Conservation (phyloP, 30 jellyfish, hydroid and myxozoan genomes). For the Chironex yamaguchii region DNA sequence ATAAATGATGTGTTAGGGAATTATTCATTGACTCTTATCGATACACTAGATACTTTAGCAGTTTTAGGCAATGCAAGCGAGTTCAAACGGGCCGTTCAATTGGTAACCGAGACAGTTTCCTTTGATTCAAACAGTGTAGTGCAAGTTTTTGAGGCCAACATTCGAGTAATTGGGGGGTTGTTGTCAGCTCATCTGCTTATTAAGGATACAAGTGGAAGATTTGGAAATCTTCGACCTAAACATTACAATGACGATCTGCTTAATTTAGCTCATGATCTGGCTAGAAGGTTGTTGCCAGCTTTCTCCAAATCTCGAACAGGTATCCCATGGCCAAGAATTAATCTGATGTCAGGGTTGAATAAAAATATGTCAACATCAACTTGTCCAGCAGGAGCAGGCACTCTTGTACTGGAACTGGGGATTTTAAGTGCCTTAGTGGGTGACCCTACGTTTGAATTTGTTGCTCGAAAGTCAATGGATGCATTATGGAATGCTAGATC, state of each 20-base stretch:
- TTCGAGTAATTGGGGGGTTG: constrained; percentile 96
- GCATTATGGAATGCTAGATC: constrained; percentile 88
- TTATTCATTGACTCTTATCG: constrained; percentile 84
- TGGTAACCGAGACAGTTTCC: constrained; percentile 73
- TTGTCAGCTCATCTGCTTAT: constrained; percentile 93
- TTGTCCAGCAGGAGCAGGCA: constrained; percentile 99
- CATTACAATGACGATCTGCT: constrained; percentile 80
- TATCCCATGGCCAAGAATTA: constrained; percentile 96
- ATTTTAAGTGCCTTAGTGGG: constrained; percentile 72
- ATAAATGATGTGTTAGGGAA: constrained; percentile 94
- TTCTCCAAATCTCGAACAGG: constrained; percentile 84
- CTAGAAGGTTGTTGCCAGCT: constrained; percentile 88
- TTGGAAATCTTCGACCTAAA: constrained; percentile 77
- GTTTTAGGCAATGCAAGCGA: constrained; percentile 90
- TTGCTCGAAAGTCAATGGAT: constrained; percentile 83
- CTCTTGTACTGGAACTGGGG: constrained; percentile 88
- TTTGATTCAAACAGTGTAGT: constrained; percentile 86
- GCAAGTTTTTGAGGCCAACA: constrained; percentile 96
- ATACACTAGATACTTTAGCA: constrained; percentile 84
- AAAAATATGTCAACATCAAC: constrained; percentile 66
- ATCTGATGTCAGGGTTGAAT: constrained; percentile 86
- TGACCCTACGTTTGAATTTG: constrained; percentile 75
- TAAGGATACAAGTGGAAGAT: constrained; percentile 71
- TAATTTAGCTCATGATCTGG: constrained; percentile 88
- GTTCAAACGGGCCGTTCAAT: constrained; percentile 83